Conservation (phyloP, 2,113 vertebrate species). For the Agapornis roseicollis region DNA sequence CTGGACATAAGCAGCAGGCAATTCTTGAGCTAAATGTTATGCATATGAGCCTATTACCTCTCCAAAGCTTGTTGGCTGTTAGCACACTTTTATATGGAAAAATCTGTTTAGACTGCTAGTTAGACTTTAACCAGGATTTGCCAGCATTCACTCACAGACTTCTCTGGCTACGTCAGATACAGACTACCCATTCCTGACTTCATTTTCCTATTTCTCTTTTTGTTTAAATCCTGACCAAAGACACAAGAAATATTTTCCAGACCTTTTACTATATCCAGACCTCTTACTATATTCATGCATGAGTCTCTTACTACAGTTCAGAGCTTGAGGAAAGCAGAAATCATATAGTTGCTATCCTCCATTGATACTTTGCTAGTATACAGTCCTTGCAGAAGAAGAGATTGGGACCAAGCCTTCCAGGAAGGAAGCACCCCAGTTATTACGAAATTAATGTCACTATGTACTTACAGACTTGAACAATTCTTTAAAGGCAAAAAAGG, state of each 20-base stretch:
- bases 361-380: fast-evolving
- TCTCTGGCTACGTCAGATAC: background rate
- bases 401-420: background rate
- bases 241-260: conserved; percentile 23
- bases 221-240: conserved; percentile 11
- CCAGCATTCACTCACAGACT: background rate
- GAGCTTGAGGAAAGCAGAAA: background rate
- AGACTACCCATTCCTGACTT: background rate
- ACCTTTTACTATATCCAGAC: conserved; percentile 6
- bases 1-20: background rate
- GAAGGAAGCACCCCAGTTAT: background rate
- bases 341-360: background rate
- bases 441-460: background rate
- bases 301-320: background rate
- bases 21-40: background rate
- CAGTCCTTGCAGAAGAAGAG: background rate
- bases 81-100: background rate
- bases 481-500: background rate
- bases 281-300: background rate
- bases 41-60: background rate
- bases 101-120: background rate
- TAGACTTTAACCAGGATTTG: background rate
- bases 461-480: background rate
- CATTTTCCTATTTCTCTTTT: background rate
- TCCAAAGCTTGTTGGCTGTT: background rate